Percentiles rank a stretch among this genome's conserved stretches.
phyloP scores from a whole-genome alignment of 1,140 invertebrate species.

The Lucilia cuprina region DNA sequence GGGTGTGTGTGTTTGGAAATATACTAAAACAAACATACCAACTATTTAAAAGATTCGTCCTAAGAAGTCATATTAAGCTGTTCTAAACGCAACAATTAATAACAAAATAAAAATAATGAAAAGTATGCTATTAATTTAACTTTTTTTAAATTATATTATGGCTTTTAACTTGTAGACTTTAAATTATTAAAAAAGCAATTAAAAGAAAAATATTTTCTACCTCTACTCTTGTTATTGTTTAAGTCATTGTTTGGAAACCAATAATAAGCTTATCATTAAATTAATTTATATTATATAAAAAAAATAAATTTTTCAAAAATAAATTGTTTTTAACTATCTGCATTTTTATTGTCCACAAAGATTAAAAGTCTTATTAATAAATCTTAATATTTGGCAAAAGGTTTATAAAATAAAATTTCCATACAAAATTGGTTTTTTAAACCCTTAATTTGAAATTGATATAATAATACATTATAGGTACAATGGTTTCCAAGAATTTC shows the following conservation, averaged over 20 bases:
- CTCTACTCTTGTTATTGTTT: conserved; percentile 1
- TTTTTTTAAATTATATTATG: neutral
- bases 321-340: neutral
- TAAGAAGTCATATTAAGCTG: neutral
- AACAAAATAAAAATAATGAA: neutral
- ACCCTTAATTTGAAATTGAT: too few relatives aligned
- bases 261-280: neutral
- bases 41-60: neutral
- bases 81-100: neutral
- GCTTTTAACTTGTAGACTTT: neutral
- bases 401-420: too few relatives aligned
- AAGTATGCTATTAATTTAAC: neutral
- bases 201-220: neutral
- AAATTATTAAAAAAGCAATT: neutral
- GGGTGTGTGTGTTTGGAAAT: neutral
- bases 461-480: too few relatives aligned
- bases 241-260: neutral
- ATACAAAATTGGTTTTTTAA: too few relatives aligned
- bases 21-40: neutral
- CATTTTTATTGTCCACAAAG: neutral
- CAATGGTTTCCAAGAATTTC: too few relatives aligned
- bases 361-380: neutral
- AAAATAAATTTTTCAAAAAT: neutral
- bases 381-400: too few relatives aligned
- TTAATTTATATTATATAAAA: neutral